Base-by-base conservation (phyloP, 2,888 invertebrate genomes). In the Invenusta paracnida region DNA sequence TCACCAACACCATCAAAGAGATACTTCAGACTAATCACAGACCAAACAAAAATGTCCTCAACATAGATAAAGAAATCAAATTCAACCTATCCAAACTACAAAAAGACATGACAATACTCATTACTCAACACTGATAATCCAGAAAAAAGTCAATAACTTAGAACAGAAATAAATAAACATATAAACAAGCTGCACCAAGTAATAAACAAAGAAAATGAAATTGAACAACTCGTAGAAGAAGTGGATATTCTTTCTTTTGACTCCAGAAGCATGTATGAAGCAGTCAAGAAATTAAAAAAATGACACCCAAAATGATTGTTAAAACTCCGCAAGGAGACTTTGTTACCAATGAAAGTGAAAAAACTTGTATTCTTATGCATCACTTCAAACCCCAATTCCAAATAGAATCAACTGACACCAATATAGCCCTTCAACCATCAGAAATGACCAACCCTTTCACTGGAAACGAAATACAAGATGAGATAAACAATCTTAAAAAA, bases 41-140 rank as follows among this genome's bases (percentile, higher is more conserved):
- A 73, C 73, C 73, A 13, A 73, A 73, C 73, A 73, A 73, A 73
- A 73, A 73, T 73, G 5, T 73, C 73, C 5, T 73, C 73, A 73
- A 73, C 73, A 73, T 23, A 73, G 73, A 73, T 73, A 23, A 73
- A 73, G 73, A 13, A 73, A 73, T 23, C 5, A 23, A 13, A 73
- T 13, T 23, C 5, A 73, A 73, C 25, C 73, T 73, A 13, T 73
- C 73, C 73, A 73, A 73, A 73, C 23, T 73, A 73, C 73, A 73
- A 23, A 73, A 73, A 23, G 73, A 73, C 73, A 13, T 73, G 73
- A 5, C 11, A 73, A 73, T 73, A 73, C 73, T 13, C 5, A 73
- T 73, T 73, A n/a, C 73, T 73, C 73, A 73, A 73, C 73, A 73
- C 73, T 73, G 11, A 73, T 11, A 23, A 73, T 23, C 73, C 27